phyloP scores from a whole-genome alignment of 2,888 invertebrate genomes.

The Axea sp. region DNA sequence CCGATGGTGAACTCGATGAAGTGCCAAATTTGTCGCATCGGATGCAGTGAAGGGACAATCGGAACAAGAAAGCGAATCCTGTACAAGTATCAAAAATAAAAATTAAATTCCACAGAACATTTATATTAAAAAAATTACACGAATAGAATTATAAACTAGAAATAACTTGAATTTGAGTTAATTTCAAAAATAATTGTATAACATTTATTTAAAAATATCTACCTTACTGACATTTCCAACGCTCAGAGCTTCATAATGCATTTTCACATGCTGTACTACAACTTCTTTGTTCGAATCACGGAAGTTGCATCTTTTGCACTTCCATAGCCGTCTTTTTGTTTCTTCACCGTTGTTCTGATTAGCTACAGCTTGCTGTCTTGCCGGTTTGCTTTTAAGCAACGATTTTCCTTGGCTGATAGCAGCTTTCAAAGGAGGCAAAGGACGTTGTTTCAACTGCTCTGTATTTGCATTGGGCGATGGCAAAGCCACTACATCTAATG shows the following conservation, averaged over 20 bases:
- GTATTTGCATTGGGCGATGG: slow-evolving; percentile 60
- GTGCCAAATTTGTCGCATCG: slow-evolving; percentile 82
- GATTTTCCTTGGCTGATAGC: slow-evolving; percentile 78
- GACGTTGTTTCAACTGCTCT: slow-evolving; percentile 71
- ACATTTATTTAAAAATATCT: not conserved
- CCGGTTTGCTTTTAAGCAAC: slow-evolving; percentile 68
- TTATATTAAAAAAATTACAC: too few relatives aligned
- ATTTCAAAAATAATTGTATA: not conserved
- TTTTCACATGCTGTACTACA: slow-evolving; percentile 84
- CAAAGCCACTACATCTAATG: slow-evolving; percentile 67
- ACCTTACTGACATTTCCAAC: slow-evolving; percentile 8
- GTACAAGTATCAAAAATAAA: not conserved
- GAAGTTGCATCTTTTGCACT: slow-evolving; percentile 94
- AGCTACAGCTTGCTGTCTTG: slow-evolving; percentile 1
- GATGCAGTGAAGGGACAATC: slow-evolving; percentile 87
- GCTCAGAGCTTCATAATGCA: slow-evolving; percentile 81
- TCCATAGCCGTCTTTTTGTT: slow-evolving; percentile 89
- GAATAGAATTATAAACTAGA: too few relatives aligned
- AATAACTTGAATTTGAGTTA: too few relatives aligned
- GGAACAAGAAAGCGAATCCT: slow-evolving; percentile 80
- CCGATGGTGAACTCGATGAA: slow-evolving; percentile 86
- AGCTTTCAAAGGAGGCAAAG: slow-evolving; percentile 82
- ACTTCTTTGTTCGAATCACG: slow-evolving; percentile 85
- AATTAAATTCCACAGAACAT: too few relatives aligned
- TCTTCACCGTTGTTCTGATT: slow-evolving; percentile 76